Evolutionary conservation across 2,113 vertebrate species (phyloP).

Genomic region (Dicrurus megarhynchus): DNA sequence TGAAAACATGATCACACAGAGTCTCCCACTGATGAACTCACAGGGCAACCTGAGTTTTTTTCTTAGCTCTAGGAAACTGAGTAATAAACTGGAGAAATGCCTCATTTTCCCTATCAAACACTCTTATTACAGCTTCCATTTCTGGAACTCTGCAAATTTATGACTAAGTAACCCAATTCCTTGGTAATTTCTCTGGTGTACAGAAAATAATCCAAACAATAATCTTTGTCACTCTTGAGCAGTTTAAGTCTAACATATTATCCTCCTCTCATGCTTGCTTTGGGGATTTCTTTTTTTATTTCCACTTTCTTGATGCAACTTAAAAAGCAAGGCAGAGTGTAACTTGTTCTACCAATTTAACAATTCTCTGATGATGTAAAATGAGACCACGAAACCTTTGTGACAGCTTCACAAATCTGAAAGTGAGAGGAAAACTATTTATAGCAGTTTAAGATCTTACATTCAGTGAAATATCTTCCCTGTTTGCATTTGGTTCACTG

Average conservation of each 20-base stretch:
- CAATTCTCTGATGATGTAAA: neutral
- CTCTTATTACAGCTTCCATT: neutral
- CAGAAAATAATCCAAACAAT: neutral
- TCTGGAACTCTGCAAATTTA: neutral
- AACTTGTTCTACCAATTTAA: neutral
- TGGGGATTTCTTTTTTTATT: neutral
- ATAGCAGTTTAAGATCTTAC: neutral
- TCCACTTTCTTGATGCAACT: neutral
- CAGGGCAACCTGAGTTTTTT: neutral
- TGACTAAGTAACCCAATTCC: neutral
- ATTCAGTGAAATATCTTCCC: neutral
- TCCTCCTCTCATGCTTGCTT: neutral
- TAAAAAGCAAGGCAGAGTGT: neutral
- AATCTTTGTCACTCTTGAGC: neutral
- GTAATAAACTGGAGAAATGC: neutral
- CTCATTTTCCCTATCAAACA: neutral
- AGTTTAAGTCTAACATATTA: neutral
- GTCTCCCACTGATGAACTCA: fast-evolving
- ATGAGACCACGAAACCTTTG: neutral
- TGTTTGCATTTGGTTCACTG: neutral
- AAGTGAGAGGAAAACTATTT: neutral
- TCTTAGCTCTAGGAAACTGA: neutral
- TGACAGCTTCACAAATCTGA: neutral
- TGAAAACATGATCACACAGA: neutral
- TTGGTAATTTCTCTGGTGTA: neutral